A percentile compares a stretch with the other conserved stretches of the same genome.
Conservation (phyloP, 2,888 invertebrate genomes). For the Leptopilina syphax region DNA sequence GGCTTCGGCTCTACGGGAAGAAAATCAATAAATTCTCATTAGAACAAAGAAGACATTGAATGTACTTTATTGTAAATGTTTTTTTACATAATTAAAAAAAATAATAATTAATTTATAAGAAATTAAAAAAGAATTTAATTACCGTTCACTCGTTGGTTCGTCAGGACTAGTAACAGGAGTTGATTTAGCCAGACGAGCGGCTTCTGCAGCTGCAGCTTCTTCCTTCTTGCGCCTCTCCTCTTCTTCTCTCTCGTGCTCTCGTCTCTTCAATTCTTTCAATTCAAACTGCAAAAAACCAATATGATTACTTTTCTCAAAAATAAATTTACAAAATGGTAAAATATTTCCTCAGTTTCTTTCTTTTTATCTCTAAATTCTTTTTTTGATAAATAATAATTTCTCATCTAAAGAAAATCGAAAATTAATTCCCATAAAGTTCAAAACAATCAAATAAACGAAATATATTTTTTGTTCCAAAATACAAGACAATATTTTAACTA, state of each 20-base stretch:
- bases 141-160: conserved; percentile 75
- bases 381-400: background rate
- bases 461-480: no score
- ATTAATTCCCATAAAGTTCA: no score
- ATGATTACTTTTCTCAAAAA: background rate
- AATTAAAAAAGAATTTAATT: conserved; percentile 44
- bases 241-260: conserved; percentile 84
- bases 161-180: conserved; percentile 76
- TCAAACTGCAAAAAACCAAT: conserved; percentile 86
- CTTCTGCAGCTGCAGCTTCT: conserved; percentile 89
- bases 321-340: background rate
- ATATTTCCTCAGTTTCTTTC: no score
- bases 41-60: conserved; percentile 19
- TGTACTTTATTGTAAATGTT: no score
- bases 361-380: background rate
- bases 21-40: conserved; percentile 41
- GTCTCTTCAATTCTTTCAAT: conserved; percentile 95
- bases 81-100: background rate
- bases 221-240: conserved; percentile 82
- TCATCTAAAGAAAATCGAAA: background rate
- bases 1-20: conserved; percentile 68
- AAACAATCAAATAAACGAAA: no score
- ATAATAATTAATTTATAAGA: background rate
- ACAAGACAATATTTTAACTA: no score
- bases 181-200: conserved; percentile 81